Evolutionary conservation across 2,888 invertebrate genomes (phyloP).

Genomic region (Sesamia inferens): DNA sequence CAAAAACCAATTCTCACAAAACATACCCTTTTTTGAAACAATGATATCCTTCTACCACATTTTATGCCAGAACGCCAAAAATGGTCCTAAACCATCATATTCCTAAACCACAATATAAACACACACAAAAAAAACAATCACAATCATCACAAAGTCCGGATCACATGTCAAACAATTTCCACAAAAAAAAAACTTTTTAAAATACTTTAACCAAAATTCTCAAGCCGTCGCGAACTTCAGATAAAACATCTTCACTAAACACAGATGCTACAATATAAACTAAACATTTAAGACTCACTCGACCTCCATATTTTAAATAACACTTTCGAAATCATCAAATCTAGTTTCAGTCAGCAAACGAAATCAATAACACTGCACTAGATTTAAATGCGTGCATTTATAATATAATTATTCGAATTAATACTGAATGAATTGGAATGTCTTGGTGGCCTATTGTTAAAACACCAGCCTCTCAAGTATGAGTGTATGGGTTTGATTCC

Average conservation of each 20-base stretch:
- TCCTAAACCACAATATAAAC: not conserved
- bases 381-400: conserved; percentile 27
- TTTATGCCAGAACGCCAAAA: too few relatives aligned
- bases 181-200: not conserved
- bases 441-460: too few relatives aligned
- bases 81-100: not conserved
- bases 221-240: not conserved
- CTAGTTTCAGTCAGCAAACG: conserved; percentile 15
- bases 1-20: not conserved
- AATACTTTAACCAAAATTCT: not conserved
- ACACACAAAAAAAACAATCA: conserved; percentile 1
- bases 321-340: conserved; percentile 54
- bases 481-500: too few relatives aligned
- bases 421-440: conserved; percentile 12
- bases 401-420: conserved; percentile 8
- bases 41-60: not conserved
- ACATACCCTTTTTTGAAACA: not conserved
- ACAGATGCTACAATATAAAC: conserved; percentile 39
- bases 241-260: conserved; percentile 30
- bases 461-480: too few relatives aligned
- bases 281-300: conserved; percentile 24
- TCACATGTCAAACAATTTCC: not conserved
- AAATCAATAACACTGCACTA: conserved; percentile 20
- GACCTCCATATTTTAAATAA: conserved; percentile 45
- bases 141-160: not conserved